phyloP scores from a whole-genome alignment of 2,888 invertebrate species.

The Melanotus villosus region DNA sequence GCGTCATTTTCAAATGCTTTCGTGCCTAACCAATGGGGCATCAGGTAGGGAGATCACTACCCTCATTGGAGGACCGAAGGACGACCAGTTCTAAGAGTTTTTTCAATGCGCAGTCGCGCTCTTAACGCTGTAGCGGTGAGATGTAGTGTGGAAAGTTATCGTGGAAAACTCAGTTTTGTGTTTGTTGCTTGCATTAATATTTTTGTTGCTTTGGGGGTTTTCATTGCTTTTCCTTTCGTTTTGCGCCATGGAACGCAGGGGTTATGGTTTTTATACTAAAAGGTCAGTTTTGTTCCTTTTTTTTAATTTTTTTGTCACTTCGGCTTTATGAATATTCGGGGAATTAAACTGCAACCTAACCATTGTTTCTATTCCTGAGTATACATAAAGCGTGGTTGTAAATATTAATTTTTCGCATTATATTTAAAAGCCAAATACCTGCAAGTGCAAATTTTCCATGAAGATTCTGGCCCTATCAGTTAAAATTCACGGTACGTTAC shows the following conservation, averaged over 20 bases:
- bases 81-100: slow-evolving; percentile 60
- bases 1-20: slow-evolving; percentile 49
- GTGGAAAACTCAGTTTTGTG: slow-evolving; percentile 48
- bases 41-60: slow-evolving; percentile 59
- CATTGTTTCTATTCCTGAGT: neutral
- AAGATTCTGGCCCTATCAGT: slow-evolving; percentile 32
- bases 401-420: neutral
- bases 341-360: neutral
- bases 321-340: slow-evolving; percentile 1
- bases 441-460: slow-evolving; percentile 30
- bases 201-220: slow-evolving; percentile 36
- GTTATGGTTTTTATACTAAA: slow-evolving; percentile 86
- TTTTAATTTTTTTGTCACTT: slow-evolving; percentile 58
- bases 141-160: slow-evolving; percentile 50
- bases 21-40: slow-evolving; percentile 62
- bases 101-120: slow-evolving; percentile 57
- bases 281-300: slow-evolving; percentile 78
- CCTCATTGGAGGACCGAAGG: slow-evolving; percentile 64
- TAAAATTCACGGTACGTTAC: slow-evolving; percentile 44
- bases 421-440: neutral
- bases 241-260: slow-evolving; percentile 76
- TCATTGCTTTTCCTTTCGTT: slow-evolving; percentile 26
- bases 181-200: slow-evolving; percentile 47
- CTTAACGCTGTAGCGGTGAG: slow-evolving; percentile 46
- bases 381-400: neutral